Conservation (phyloP, 1,140 invertebrate genomes). For the Drosophila prosaltans region DNA sequence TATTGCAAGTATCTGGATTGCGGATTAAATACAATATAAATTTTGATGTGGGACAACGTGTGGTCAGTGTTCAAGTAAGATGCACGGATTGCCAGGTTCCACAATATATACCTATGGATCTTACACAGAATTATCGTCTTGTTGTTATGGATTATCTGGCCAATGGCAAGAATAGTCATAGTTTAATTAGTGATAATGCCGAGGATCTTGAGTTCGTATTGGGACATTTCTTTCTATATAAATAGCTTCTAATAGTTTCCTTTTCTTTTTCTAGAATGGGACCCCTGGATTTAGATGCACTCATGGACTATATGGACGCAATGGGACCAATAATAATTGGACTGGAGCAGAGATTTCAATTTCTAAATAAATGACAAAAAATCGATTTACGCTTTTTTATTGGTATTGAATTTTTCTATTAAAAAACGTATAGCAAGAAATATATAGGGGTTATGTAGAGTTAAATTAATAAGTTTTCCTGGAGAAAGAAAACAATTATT, state of each 20-base stretch:
- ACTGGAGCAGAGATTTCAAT: conserved; percentile 52
- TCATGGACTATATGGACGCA: conserved; percentile 74
- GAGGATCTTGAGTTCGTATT: conserved; percentile 52
- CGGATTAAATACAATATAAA: conserved; percentile 84
- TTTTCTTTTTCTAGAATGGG: conserved; percentile 39
- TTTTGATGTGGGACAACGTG: conserved; percentile 84
- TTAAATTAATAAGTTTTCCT: too few species aligned
- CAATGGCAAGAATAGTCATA: conserved; percentile 87
- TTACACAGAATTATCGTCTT: conserved; percentile 86
- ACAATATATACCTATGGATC: conserved; percentile 84
- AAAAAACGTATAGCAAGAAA: too few species aligned
- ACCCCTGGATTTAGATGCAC: conserved; percentile 64
- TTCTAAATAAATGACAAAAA: conserved; percentile 15
- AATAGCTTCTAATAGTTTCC: neutral
- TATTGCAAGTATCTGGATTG: conserved; percentile 86
- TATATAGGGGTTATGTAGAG: too few species aligned
- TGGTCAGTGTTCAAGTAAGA: conserved; percentile 84
- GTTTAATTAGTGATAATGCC: conserved; percentile 75
- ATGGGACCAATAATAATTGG: conserved; percentile 66
- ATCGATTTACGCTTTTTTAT: too few species aligned
- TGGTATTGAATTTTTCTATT: too few species aligned
- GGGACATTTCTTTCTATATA: neutral
- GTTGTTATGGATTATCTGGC: conserved; percentile 87
- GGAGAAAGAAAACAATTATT: too few species aligned
- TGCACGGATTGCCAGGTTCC: conserved; percentile 88